Percentiles rank a stretch among this genome's conserved stretches.
Evolutionary conservation across 2,888 invertebrate species (phyloP).

Genomic region (Drosophila vallismaia): DNA sequence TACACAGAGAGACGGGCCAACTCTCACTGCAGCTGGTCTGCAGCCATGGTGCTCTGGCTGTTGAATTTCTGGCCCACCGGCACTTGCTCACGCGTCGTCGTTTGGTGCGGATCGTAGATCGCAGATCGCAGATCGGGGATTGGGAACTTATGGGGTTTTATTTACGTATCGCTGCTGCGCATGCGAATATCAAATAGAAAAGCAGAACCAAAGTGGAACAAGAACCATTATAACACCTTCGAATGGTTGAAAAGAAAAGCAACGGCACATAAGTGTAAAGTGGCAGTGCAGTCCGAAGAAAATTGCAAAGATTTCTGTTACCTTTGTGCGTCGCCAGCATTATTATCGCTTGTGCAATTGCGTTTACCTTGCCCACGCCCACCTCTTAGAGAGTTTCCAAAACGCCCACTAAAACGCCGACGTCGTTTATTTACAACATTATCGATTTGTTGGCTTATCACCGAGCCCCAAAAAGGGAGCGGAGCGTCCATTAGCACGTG

Average conservation of each 20-base stretch:
- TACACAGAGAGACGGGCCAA: background rate
- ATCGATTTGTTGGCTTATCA: constrained; percentile 63
- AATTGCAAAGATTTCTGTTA: constrained; percentile 33
- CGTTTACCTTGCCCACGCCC: constrained; percentile 29
- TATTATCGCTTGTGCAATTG: constrained; percentile 59
- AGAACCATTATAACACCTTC: constrained; percentile 27
- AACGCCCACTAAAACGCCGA: constrained; percentile 45
- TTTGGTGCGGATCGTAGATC: constrained; percentile 22
- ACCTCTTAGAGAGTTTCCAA: background rate
- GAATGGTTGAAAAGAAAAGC: constrained; percentile 23
- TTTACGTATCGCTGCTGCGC: constrained; percentile 39
- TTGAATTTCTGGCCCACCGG: background rate
- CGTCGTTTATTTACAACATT: constrained; percentile 53
- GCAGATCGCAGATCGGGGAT: no score
- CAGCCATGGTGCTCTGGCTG: background rate
- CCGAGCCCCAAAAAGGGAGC: constrained; percentile 19
- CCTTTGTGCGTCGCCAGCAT: constrained; percentile 58
- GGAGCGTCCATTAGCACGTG: constrained; percentile 63
- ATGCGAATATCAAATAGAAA: constrained; percentile 44
- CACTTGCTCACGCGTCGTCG: background rate
- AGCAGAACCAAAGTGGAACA: constrained; percentile 31
- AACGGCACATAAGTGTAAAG: constrained; percentile 20
- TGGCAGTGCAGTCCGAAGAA: constrained; percentile 27
- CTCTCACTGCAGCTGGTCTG: background rate
- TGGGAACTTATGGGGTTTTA: constrained; percentile 3